A percentile compares a stretch with the other conserved stretches of the same genome.
Conservation (phyloP, 2,888 invertebrate genomes). For the Axea sp. region DNA sequence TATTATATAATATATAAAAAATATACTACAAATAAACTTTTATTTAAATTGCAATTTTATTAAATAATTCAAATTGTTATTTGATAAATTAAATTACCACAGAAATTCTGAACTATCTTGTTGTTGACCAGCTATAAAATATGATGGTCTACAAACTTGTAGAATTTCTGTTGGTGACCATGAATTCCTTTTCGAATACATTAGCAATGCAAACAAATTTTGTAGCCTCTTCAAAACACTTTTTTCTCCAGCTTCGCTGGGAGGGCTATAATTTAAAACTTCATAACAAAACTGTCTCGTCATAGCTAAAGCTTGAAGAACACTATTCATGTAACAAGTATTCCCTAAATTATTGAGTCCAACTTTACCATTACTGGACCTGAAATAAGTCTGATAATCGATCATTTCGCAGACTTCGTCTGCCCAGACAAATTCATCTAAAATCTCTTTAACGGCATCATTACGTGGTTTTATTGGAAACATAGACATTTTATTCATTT, state of each 20-base stretch:
- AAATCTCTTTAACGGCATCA: conserved; percentile 70
- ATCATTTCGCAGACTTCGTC: conserved; percentile 68
- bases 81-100: conserved; percentile 79
- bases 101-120: conserved; percentile 94
- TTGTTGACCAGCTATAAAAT: conserved; percentile 88
- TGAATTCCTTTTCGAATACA: conserved; percentile 84
- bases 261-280: conserved; percentile 79
- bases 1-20: too few relatives aligned
- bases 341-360: conserved; percentile 92
- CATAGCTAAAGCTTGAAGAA: conserved; percentile 90
- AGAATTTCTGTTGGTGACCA: conserved; percentile 87
- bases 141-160: conserved; percentile 86
- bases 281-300: conserved; percentile 88
- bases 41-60: too few relatives aligned
- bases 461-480: conserved; percentile 72
- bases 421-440: conserved; percentile 78
- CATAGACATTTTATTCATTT: conserved; percentile 72
- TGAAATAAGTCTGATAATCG: conserved; percentile 60
- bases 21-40: too few relatives aligned
- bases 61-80: background rate
- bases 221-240: conserved; percentile 83
- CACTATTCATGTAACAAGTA: conserved; percentile 94
- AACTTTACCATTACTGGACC: conserved; percentile 81
- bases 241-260: conserved; percentile 63
- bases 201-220: conserved; percentile 86